Percentiles rank a stretch among this genome's conserved stretches.
These are phyloP conservation scores for Epicauta chinensis DNA, from an alignment of 1,140 invertebrate genomes.

Conservation along the genomic window DNA sequence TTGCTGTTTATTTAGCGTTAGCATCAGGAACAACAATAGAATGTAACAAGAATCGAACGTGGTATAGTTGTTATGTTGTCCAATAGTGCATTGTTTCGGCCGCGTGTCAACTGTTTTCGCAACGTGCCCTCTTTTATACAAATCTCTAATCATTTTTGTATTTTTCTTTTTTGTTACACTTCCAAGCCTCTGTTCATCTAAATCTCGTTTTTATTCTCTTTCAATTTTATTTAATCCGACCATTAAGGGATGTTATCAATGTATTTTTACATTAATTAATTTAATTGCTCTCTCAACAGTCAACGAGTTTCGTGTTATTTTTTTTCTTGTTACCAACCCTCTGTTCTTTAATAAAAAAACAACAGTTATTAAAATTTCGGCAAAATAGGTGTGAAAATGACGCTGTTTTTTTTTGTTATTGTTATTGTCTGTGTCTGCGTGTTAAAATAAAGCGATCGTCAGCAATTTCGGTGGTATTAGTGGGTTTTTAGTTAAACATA, in stretches of 20 bases:
- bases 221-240: background rate
- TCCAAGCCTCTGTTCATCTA: background rate
- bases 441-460: conserved; percentile 6
- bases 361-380: no score
- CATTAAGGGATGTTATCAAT: conserved; percentile 1
- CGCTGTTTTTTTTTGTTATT: no score
- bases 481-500: conserved; percentile 26
- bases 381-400: no score
- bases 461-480: conserved; percentile 3
- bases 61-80: conserved; percentile 12
- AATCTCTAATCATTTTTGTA: background rate
- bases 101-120: conserved; percentile 16
- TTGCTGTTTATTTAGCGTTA: conserved; percentile 16
- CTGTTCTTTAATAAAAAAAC: no score
- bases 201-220: background rate
- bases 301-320: background rate
- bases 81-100: conserved; percentile 10
- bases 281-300: conserved; percentile 7
- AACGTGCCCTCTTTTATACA: conserved; percentile 11
- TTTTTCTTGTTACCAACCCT: conserved; percentile 3
- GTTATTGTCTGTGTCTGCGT: no score
- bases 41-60: conserved; percentile 12
- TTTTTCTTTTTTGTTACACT: background rate
- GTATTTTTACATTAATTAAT: conserved; percentile 1
- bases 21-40: conserved; percentile 1